Base-by-base conservation (phyloP, 2,113 vertebrate species). In the Phodopus roborovskii region DNA sequence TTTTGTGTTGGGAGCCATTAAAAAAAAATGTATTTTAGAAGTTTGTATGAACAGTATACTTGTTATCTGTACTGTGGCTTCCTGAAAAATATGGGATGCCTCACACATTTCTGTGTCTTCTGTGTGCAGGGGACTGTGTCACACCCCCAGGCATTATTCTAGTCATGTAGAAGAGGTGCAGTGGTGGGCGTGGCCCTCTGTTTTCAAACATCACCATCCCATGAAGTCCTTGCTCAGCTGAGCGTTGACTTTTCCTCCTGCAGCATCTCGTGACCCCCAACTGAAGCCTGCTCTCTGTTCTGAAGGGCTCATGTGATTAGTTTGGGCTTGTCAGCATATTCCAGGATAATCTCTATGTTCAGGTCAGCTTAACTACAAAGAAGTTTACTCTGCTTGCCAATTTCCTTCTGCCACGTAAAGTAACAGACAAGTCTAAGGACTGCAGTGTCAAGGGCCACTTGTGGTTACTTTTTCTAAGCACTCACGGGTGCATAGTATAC, bases 401-500 rank as follows among this genome's bases (percentile, higher is more conserved):
- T 7, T 83, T 10, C 36, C 28, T 39, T 45, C 71, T 79, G 39
- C 71, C 15, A 3, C 68, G 13, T 87, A 30, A 85, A 45, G 36
- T 91, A 66, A 66, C 24, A 42, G 88, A 24, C 17, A 83, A 1
- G 39, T 60, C 28, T 42, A 62, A 73, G 8, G 77, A 58, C 81
- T 74, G 39, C 39, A 42, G 12, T 15, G 1, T 83, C 64, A 36
- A 48, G 60, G 2, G 19, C 36, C n/a, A 39, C 42, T 48, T 93
- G 68, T 91, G 1, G 58, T n/a, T 56, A 36, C 36, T 53, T 48
- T 22, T 24, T 64, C 5, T 58, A 33, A 22, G 5, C 45, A 3
- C 15, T 28, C n/a, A 0, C 1, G n/a, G 30, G 9, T 28, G 50
- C 5, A 4, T 4, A 17, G 50, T n/a, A 2, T 3, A 26, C 60